Evolutionary conservation across 2,797 vertebrate genomes (phyloP).

Genomic region (Manis pentadactyla): DNA sequence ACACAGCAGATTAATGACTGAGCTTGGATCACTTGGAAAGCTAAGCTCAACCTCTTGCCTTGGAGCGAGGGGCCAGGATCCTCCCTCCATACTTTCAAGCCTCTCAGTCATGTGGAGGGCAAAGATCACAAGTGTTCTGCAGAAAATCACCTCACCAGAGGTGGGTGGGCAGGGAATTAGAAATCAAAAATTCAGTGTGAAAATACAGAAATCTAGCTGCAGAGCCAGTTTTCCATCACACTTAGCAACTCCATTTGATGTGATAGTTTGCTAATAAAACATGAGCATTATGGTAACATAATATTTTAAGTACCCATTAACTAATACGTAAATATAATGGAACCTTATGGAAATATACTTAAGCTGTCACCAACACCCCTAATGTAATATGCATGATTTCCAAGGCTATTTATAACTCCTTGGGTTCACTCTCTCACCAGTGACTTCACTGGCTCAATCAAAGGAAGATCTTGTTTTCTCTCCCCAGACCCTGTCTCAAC

Average conservation of each 20-base stretch:
- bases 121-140: background rate
- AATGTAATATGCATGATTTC: conserved; percentile 85
- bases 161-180: conserved; percentile 25
- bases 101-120: background rate
- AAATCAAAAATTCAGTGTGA: conserved; percentile 76
- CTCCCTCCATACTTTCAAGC: fast-evolving
- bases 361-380: conserved; percentile 85
- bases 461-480: conserved; percentile 56
- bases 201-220: conserved; percentile 67
- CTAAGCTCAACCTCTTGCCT: background rate
- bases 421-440: conserved; percentile 66
- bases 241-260: conserved; percentile 73
- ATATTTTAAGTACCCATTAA: conserved; percentile 84
- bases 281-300: conserved; percentile 85
- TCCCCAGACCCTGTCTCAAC: background rate
- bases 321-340: conserved; percentile 88
- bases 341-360: conserved; percentile 87
- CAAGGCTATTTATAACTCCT: conserved; percentile 82
- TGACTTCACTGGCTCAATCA: conserved; percentile 68
- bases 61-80: background rate
- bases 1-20: background rate
- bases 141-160: background rate
- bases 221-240: conserved; percentile 82
- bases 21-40: background rate
- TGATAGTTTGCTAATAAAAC: conserved; percentile 86